A percentile compares a stretch with the other conserved stretches of the same genome.
These are phyloP conservation scores for Drymonia ruficornis DNA, from an alignment of 2,888 invertebrate species.

Conservation along the genomic window DNA sequence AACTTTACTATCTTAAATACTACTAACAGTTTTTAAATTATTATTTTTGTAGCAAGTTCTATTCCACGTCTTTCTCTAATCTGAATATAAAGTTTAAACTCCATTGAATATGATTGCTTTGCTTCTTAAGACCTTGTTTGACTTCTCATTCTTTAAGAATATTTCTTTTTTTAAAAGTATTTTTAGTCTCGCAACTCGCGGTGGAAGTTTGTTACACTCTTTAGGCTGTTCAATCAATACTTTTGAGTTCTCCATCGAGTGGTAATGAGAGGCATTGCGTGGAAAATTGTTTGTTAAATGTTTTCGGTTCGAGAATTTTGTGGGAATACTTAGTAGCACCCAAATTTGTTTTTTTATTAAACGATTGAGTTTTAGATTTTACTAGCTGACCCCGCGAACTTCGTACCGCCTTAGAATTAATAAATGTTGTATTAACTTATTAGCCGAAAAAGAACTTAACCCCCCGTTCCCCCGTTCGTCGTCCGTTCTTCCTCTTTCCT, in stretches of 20 bases:
- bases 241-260: slow-evolving; percentile 9
- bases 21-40: background rate
- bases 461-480: no score
- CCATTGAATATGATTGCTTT: slow-evolving; percentile 45
- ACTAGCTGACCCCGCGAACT: no score
- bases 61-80: slow-evolving; percentile 16
- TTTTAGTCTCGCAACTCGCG: slow-evolving; percentile 21
- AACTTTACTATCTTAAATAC: background rate
- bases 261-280: background rate
- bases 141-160: slow-evolving; percentile 37
- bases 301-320: background rate
- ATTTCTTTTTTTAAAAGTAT: slow-evolving; percentile 28
- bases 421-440: no score
- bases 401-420: no score
- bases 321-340: background rate
- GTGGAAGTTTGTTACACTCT: slow-evolving; percentile 8
- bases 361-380: no score
- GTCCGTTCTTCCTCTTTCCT: no score
- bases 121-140: slow-evolving; percentile 44
- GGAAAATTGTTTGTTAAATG: background rate
- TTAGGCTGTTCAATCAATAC: slow-evolving; percentile 23
- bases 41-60: background rate
- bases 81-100: slow-evolving; percentile 38
- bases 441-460: no score
- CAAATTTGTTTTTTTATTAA: no score